Base-by-base conservation (phyloP, 2,888 invertebrate species). In the Tetramorium bicarinatum region DNA sequence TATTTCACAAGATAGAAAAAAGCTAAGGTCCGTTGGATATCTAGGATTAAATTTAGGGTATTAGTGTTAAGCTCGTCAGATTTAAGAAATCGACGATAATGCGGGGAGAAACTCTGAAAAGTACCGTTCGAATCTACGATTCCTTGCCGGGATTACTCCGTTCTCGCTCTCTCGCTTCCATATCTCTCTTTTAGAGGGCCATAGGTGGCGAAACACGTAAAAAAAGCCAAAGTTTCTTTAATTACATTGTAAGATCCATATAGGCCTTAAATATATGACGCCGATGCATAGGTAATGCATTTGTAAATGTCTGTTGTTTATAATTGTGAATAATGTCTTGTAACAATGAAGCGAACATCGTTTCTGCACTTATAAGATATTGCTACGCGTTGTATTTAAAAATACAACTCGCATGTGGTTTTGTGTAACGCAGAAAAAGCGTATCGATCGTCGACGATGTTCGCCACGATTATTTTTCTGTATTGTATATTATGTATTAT, bases 401-500 rank as follows among this genome's bases (percentile, higher is more conserved):
- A 44, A 69, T 38, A 85, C 66, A 49, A 87, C 86, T 83, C 71
- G 77, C 84, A 79, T 87, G 87, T 83, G 61, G 61, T 89, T 87
- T 88, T 77, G 83, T 47, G 52, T 79, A 82, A 54, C 47, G 75
- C 67, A 75, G 38, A 75, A 59, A 67, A 47, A 64, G 56, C 38
- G 52, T 67, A 84, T 62, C 52, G 64, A 21, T 62, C 59, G 69
- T 64, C 69, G 29, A 85, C 64, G 64, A 83, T 61, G 69, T 80
- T 84, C 79, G 66, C 85, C 25, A 54, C 54, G 81, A 85, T 89
- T 85, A 87, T 89, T 90, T 89, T 89, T 87, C 83, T 76, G 87
- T 87, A 88, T 90, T 86, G 83, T 88, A 89, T 59, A 77, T 87
- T 85, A 86, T 88, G 87, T 90, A 87, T 44, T 84, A 81, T 87